Conservation (phyloP, 2,888 invertebrate genomes). For the Zele albiditarsus region DNA sequence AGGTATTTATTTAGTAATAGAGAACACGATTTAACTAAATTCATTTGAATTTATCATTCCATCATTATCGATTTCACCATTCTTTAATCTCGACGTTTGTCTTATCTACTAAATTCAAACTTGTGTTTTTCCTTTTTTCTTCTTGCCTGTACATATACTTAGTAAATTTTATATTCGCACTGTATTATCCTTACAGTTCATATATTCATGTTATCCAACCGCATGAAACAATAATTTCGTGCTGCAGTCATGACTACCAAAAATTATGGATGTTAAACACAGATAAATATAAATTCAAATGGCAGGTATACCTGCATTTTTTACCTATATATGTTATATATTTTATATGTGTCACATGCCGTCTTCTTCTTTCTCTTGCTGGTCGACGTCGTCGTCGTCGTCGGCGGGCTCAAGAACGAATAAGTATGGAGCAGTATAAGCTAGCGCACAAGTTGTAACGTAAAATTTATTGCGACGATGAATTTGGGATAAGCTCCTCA, state of each 20-base stretch:
- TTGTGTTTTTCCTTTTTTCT: no score
- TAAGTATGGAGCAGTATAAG: constrained; percentile 13
- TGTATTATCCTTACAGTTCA: background rate
- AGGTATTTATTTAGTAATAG: no score
- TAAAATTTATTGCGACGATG: constrained; percentile 65
- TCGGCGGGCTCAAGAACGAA: constrained; percentile 4
- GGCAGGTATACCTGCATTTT: background rate
- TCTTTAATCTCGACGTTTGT: no score
- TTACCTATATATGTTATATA: background rate
- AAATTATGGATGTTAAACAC: background rate
- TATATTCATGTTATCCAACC: background rate
- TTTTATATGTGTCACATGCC: constrained; percentile 10
- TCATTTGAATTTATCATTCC: no score
- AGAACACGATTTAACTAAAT: no score
- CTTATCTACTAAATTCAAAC: no score
- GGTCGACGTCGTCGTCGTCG: background rate
- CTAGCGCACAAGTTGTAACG: constrained; percentile 54
- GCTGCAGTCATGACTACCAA: background rate
- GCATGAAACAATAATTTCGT: background rate
- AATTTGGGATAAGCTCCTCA: constrained; percentile 62
- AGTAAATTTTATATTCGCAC: background rate
- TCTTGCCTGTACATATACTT: background rate
- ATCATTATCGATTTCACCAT: no score
- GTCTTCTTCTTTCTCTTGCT: background rate
- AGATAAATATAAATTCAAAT: constrained; percentile 2